These are phyloP conservation scores for Phyllotis vaccarum DNA, from an alignment of 2,797 vertebrate genomes.

Conservation along the genomic window DNA sequence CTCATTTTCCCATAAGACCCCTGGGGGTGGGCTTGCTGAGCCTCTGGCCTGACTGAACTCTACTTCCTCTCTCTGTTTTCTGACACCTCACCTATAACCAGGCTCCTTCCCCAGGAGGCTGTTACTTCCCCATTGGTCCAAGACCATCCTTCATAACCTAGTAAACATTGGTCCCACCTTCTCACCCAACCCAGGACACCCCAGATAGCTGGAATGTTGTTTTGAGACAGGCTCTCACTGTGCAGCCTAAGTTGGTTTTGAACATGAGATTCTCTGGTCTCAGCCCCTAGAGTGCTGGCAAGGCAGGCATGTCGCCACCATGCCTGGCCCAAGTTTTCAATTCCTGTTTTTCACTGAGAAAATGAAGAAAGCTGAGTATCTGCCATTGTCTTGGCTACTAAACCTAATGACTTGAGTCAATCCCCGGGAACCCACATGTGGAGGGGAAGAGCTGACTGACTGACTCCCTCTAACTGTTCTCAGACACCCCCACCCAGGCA, in stretches of 20 bases:
- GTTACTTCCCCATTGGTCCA: not conserved
- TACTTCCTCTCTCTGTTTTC: not conserved
- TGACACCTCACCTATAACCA: not conserved
- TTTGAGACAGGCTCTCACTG: not conserved
- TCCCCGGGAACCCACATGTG: not conserved
- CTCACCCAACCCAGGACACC: not conserved
- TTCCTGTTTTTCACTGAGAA: not conserved
- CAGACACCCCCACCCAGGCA: not conserved
- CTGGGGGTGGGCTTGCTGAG: not conserved
- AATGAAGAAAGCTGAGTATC: not conserved
- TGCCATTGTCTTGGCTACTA: not conserved
- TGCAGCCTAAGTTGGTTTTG: not conserved
- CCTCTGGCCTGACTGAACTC: not conserved
- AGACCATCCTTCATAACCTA: not conserved
- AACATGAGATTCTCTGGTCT: not conserved
- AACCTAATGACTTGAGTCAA: not conserved
- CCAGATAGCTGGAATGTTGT: not conserved
- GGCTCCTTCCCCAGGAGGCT: not conserved
- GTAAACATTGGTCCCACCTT: not conserved
- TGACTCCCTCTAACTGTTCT: not conserved
- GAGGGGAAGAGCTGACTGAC: not conserved
- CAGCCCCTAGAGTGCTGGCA: not conserved
- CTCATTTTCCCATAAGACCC: not conserved
- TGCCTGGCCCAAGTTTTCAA: not conserved
- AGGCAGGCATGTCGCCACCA: not conserved